Conservation (phyloP, 2,888 invertebrate species). For the Volucella bombylans region DNA sequence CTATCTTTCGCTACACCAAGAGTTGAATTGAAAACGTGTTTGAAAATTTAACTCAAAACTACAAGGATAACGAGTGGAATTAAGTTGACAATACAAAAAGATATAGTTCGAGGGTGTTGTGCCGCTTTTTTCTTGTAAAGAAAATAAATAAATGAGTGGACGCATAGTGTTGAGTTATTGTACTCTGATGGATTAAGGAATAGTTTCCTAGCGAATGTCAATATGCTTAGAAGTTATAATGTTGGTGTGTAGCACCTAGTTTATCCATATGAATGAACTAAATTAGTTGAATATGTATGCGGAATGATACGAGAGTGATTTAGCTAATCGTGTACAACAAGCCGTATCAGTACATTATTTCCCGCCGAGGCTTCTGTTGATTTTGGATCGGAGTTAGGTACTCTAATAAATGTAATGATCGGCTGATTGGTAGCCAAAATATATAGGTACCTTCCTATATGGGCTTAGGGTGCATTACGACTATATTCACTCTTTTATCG, state of each 20-base stretch:
- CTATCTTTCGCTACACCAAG: conserved; percentile 21
- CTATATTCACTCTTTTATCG: no score
- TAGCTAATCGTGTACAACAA: no score
- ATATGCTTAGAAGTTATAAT: background rate
- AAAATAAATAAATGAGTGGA: background rate
- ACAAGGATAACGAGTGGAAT: conserved; percentile 21
- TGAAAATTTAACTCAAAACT: conserved; percentile 13
- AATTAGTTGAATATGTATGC: no score
- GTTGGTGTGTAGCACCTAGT: background rate
- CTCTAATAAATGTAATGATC: no score
- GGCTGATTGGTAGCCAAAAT: no score
- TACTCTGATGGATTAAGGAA: background rate
- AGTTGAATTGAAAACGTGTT: conserved; percentile 55
- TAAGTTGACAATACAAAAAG: conserved; percentile 12
- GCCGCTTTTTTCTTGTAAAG: background rate
- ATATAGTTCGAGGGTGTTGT: background rate
- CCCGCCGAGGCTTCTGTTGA: no score
- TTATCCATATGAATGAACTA: no score
- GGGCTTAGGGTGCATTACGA: no score
- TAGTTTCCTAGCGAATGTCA: background rate
- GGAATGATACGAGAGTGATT: no score
- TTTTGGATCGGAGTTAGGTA: no score
- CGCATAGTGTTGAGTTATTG: conserved; percentile 6
- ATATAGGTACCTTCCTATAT: no score
- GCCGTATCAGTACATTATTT: no score